Conservation (phyloP, 35 echinoderm and acorn worm species). For the Ophioderma brevispina region DNA sequence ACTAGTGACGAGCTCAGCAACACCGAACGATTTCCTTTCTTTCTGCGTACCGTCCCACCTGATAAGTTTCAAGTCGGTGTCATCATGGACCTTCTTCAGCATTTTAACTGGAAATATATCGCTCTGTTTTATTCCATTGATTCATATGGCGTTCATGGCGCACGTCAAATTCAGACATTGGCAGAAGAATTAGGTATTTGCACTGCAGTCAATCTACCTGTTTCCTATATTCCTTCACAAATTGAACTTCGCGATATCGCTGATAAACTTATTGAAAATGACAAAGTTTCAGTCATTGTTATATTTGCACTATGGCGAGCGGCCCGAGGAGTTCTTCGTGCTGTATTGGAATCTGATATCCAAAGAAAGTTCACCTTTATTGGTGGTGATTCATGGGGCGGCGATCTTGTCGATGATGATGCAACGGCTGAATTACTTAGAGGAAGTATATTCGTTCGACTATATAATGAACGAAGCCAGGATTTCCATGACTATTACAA, state of each 20-base stretch:
- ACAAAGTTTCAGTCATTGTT: constrained; percentile 2
- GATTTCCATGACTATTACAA: neutral
- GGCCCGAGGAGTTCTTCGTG: neutral
- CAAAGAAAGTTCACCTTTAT: neutral
- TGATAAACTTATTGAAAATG: constrained; percentile 3
- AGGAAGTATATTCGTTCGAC: neutral
- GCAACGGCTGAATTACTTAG: no score
- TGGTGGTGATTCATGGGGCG: constrained; percentile 42
- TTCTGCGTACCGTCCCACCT: constrained; percentile 42
- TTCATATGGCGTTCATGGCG: constrained; percentile 26
- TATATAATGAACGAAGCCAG: neutral
- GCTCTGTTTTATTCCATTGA: constrained; percentile 33
- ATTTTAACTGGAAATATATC: constrained; percentile 46
- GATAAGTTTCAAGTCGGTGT: constrained; percentile 18
- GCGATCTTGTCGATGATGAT: neutral
- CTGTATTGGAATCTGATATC: neutral
- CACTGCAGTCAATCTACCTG: constrained; percentile 1
- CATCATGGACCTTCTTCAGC: constrained; percentile 23
- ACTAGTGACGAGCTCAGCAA: constrained; percentile 50
- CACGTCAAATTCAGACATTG: neutral
- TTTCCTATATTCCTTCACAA: neutral
- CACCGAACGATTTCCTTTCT: constrained; percentile 34
- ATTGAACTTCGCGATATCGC: constrained; percentile 11
- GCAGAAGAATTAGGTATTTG: constrained; percentile 26
- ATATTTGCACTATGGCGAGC: constrained; percentile 18